Evolutionary conservation across 2,888 invertebrate species (phyloP).

Genomic region (Scaptomyza flava): DNA sequence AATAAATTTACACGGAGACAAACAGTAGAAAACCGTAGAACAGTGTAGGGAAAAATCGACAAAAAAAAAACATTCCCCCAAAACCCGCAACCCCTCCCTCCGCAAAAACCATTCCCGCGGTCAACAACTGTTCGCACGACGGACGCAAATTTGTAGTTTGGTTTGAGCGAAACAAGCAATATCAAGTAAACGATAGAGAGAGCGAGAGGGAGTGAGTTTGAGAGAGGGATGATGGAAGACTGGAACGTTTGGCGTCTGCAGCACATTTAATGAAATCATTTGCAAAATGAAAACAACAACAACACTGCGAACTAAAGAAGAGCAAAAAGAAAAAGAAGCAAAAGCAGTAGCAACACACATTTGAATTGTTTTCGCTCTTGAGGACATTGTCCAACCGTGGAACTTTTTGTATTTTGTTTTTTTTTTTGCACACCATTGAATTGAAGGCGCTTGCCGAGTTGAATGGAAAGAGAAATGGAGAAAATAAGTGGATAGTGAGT

Average conservation of each 20-base stretch:
- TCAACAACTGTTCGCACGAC: conserved; percentile 15
- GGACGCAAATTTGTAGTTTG: conserved; percentile 55
- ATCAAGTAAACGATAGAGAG: conserved; percentile 57
- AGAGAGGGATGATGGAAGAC: conserved; percentile 8
- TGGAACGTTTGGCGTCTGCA: conserved; percentile 33
- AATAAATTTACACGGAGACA: conserved; percentile 78
- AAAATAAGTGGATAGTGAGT: neutral
- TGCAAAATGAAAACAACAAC: conserved; percentile 72
- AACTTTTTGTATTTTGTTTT: conserved; percentile 64
- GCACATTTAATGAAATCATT: conserved; percentile 78
- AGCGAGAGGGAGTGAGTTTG: conserved; percentile 4
- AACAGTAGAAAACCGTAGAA: conserved; percentile 16
- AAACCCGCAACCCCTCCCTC: too few relatives aligned
- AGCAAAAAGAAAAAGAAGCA: conserved; percentile 7
- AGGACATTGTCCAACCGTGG: conserved; percentile 61
- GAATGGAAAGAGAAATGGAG: conserved; percentile 5
- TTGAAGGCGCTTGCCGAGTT: conserved; percentile 46
- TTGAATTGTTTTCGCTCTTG: conserved; percentile 46
- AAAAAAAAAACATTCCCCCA: neutral
- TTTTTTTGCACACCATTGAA: conserved; percentile 72
- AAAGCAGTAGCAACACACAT: conserved; percentile 9
- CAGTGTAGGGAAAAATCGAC: neutral
- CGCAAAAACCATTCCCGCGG: neutral
- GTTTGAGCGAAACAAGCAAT: conserved; percentile 53
- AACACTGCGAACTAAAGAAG: conserved; percentile 25